Evolutionary conservation across 1,140 invertebrate genomes (phyloP).

Genomic region (Dendroctonus valens): DNA sequence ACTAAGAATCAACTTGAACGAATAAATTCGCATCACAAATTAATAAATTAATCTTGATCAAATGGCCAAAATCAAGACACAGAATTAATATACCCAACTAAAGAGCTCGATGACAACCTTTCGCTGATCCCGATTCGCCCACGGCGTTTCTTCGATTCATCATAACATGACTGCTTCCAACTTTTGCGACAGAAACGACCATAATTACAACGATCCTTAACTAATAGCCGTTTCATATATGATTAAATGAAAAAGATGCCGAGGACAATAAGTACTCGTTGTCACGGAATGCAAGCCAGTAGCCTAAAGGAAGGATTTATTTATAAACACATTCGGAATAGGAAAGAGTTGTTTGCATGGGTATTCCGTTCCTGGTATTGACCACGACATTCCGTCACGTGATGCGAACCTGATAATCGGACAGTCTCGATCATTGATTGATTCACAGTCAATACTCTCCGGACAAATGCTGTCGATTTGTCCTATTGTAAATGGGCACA

Average conservation of each 20-base stretch:
- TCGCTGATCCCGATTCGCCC: no score
- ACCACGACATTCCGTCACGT: constrained; percentile 38
- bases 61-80: no score
- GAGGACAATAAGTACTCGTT: constrained; percentile 17
- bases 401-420: constrained; percentile 35
- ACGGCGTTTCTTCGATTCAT: no score
- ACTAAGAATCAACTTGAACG: no score
- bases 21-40: no score
- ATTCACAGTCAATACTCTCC: constrained; percentile 25
- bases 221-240: constrained; percentile 16
- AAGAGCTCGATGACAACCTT: no score
- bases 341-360: constrained; percentile 32
- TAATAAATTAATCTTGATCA: no score
- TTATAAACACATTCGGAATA: constrained; percentile 32
- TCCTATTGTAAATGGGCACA: constrained; percentile 15
- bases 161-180: neutral
- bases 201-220: constrained; percentile 21
- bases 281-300: constrained; percentile 27
- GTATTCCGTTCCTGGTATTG: constrained; percentile 38
- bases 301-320: constrained; percentile 32
- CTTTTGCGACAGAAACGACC: constrained; percentile 1
- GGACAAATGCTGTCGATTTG: constrained; percentile 22
- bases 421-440: constrained; percentile 34
- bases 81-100: no score
- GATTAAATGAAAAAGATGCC: constrained; percentile 16